Conservation (phyloP, 2,113 vertebrate genomes). For the Peromyscus maniculatus region DNA sequence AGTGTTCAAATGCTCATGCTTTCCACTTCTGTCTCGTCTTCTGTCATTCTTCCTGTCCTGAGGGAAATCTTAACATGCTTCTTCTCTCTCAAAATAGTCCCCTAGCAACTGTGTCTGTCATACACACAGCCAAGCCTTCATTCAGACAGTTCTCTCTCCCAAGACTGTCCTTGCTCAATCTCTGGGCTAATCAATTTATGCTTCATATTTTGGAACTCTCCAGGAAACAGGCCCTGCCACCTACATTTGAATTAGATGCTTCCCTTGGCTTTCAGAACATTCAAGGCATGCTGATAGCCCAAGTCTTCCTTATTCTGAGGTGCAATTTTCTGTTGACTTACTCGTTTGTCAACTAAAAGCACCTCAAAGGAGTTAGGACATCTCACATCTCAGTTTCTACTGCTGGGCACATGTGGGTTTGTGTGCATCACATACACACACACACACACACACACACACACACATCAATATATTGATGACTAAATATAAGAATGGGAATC, state of each 20-base stretch:
- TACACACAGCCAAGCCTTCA: background rate
- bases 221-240: background rate
- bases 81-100: background rate
- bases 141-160: background rate
- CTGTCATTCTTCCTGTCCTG: background rate
- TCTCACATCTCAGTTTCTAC: slow-evolving; percentile 1
- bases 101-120: background rate
- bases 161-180: background rate
- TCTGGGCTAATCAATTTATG: background rate
- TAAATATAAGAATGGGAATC: slow-evolving; percentile 15
- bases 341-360: background rate
- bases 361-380: background rate
- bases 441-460: background rate
- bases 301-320: slow-evolving; percentile 5
- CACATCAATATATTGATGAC: slow-evolving; percentile 4
- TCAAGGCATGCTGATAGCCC: background rate
- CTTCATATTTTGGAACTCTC: slow-evolving; percentile 24
- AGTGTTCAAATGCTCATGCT: background rate
- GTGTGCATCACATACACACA: background rate
- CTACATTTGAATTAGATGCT: background rate
- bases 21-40: background rate
- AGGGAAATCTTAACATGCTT: background rate
- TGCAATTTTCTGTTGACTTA: slow-evolving; percentile 11
- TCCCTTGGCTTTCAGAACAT: slow-evolving; percentile 11
- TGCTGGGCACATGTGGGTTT: background rate